Evolutionary conservation across 2,113 vertebrate species (phyloP).

Genomic region (Oreochromis aureus): DNA sequence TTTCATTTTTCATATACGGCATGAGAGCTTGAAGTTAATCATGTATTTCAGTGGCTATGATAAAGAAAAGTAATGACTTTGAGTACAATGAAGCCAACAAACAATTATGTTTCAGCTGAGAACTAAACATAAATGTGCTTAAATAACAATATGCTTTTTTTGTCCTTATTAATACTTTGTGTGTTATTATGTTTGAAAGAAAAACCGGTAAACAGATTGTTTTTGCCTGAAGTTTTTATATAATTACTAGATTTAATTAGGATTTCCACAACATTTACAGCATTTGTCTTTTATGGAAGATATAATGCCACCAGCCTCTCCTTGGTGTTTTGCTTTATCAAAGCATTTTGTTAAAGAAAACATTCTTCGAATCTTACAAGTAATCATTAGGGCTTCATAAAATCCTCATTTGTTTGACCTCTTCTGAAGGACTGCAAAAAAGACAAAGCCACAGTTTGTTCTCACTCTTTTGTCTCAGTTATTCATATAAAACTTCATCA

Average conservation of each 20-base stretch:
- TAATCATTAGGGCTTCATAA: not conserved
- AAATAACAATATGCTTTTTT: not conserved
- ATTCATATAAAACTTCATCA: not conserved
- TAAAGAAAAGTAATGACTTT: not conserved
- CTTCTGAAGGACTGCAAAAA: not conserved
- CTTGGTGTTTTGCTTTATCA: not conserved
- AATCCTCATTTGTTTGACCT: not conserved
- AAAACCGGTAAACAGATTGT: fast-evolving
- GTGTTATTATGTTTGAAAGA: not conserved
- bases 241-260: not conserved
- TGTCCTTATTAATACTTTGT: not conserved
- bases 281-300: not conserved
- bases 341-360: not conserved
- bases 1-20: fast-evolving
- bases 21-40: fast-evolving
- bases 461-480: not conserved
- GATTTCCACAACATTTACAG: not conserved
- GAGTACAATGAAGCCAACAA: not conserved
- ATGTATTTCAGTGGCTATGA: not conserved
- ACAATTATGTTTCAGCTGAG: not conserved
- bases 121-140: not conserved
- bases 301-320: not conserved
- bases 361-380: not conserved
- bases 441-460: not conserved
- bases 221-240: not conserved